Conservation (phyloP, 2,888 invertebrate genomes). For the Metopia argyrocephala region DNA sequence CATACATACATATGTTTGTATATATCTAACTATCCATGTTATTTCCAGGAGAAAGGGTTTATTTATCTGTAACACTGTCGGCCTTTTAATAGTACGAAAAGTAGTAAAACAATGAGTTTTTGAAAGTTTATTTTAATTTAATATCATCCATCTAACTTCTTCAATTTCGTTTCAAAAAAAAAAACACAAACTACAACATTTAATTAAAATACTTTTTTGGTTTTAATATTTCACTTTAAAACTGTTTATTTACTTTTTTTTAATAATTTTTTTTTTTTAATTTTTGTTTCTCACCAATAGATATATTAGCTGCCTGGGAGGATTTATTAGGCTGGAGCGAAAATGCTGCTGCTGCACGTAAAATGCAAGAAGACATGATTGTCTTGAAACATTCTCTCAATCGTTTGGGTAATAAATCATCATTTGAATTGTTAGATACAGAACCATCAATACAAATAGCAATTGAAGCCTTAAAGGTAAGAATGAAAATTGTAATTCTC, state of each 20-base stretch:
- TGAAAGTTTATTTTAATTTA: slow-evolving; percentile 44
- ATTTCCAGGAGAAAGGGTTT: slow-evolving; percentile 50
- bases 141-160: too few relatives aligned
- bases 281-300: slow-evolving; percentile 67
- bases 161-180: too few relatives aligned
- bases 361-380: slow-evolving; percentile 79
- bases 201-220: slow-evolving; percentile 53
- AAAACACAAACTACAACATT: slow-evolving; percentile 34
- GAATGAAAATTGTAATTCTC: slow-evolving; percentile 27
- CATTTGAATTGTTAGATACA: slow-evolving; percentile 76
- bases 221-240: slow-evolving; percentile 16
- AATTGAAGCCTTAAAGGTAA: slow-evolving; percentile 78
- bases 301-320: slow-evolving; percentile 78
- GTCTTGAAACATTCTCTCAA: slow-evolving; percentile 75
- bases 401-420: slow-evolving; percentile 76
- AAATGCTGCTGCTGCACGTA: slow-evolving; percentile 78
- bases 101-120: slow-evolving; percentile 42
- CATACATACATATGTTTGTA: too few relatives aligned
- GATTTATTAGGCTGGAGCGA: slow-evolving; percentile 78
- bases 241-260: slow-evolving; percentile 20
- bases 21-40: too few relatives aligned
- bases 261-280: slow-evolving; percentile 26
- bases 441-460: slow-evolving; percentile 78
- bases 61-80: neutral
- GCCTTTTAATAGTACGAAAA: neutral